These are phyloP conservation scores for Notothenia rossii DNA, from an alignment of 2,113 vertebrate species.

Conservation along the genomic window DNA sequence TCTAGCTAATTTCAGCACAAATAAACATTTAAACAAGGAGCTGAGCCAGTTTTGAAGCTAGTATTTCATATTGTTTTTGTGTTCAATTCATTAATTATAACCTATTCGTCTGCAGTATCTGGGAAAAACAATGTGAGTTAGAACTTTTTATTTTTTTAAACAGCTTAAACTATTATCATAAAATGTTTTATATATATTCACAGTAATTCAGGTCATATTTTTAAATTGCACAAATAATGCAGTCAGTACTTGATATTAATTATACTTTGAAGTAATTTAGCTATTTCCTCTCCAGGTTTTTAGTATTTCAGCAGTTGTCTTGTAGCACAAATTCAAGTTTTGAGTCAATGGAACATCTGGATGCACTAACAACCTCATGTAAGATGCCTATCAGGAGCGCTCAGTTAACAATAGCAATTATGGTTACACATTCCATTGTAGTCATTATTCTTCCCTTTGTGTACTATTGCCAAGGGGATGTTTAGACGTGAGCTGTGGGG, in stretches of 20 bases:
- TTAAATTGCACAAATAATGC: not conserved
- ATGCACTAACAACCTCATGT: not conserved
- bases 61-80: not conserved
- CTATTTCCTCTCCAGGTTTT: not conserved
- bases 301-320: not conserved
- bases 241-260: not conserved
- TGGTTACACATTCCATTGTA: slow-evolving; percentile 49
- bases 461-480: slow-evolving; percentile 42
- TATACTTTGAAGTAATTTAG: not conserved
- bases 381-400: slow-evolving; percentile 3
- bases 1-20: not conserved
- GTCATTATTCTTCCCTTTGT: slow-evolving; percentile 50
- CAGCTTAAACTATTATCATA: too few relatives aligned
- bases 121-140: not conserved
- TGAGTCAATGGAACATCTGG: slow-evolving; percentile 4
- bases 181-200: not conserved
- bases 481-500: slow-evolving; percentile 43
- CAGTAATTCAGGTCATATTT: not conserved
- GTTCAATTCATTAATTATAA: not conserved
- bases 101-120: not conserved
- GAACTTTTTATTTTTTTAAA: not conserved
- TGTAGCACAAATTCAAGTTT: not conserved
- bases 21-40: not conserved
- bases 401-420: slow-evolving; percentile 53
- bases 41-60: not conserved